These are phyloP conservation scores for Sebastes matsubarae DNA, from an alignment of 2,797 vertebrate species.

Conservation along the genomic window DNA sequence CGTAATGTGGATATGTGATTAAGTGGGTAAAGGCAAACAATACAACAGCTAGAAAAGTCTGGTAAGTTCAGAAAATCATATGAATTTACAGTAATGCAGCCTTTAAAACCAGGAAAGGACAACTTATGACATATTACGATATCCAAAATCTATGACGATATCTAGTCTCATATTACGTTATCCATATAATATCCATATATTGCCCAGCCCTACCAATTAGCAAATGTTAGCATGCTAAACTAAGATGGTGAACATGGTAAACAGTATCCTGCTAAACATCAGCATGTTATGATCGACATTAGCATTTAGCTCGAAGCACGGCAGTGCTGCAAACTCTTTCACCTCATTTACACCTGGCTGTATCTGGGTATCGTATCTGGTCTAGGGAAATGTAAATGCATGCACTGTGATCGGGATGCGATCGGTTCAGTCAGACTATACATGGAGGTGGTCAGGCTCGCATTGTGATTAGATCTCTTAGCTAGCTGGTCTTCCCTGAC, in stretches of 20 bases:
- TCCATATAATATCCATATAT: too few species aligned
- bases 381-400: background rate
- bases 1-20: too few species aligned
- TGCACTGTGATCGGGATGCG: background rate
- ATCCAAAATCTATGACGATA: too few species aligned
- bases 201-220: background rate
- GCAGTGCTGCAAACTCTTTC: background rate
- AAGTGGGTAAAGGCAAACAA: too few species aligned
- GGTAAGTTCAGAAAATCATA: too few species aligned
- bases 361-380: background rate
- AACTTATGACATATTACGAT: too few species aligned
- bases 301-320: background rate
- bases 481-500: background rate
- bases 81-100: too few species aligned
- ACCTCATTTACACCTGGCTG: background rate
- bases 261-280: background rate
- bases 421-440: background rate
- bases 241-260: background rate
- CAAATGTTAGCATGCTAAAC: background rate
- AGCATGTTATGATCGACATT: background rate
- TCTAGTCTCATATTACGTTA: too few species aligned
- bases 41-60: too few species aligned
- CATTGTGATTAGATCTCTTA: background rate
- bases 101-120: too few species aligned
- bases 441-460: background rate